Conservation (phyloP, 2,113 vertebrate species). For the Aspiorhynchus laticeps region DNA sequence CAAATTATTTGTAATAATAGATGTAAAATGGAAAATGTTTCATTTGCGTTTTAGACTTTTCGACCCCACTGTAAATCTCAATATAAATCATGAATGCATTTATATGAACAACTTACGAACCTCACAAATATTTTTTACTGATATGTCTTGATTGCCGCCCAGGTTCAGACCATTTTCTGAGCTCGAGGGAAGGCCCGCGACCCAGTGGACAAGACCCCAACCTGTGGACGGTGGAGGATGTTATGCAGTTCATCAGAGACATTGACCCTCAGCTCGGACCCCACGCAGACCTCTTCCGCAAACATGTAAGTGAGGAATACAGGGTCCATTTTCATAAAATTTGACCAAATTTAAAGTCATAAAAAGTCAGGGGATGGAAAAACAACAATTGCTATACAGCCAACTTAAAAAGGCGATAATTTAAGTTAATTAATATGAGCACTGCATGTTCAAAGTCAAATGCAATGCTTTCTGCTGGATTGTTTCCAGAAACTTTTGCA, state of each 20-base stretch:
- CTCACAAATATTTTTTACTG: not conserved
- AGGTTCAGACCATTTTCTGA: conserved; percentile 80
- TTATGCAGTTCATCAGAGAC: conserved; percentile 94
- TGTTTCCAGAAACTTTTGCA: not conserved
- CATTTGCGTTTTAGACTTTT: not conserved
- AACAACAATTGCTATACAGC: not conserved
- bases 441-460: not conserved
- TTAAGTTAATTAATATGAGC: not conserved
- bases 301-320: conserved; percentile 81
- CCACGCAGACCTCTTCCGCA: conserved; percentile 95
- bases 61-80: not conserved
- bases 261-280: conserved; percentile 92
- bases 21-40: not conserved
- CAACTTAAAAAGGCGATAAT: not conserved
- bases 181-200: conserved; percentile 72
- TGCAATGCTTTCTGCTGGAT: not conserved
- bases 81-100: not conserved
- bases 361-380: not conserved
- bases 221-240: conserved; percentile 92
- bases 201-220: conserved; percentile 84
- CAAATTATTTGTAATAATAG: not conserved
- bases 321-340: not conserved
- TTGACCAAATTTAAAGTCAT: not conserved
- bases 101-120: not conserved
- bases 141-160: not conserved